Evolutionary conservation across 1,140 invertebrate species (phyloP), one percentile per base, ranked within the genome.

Genomic region (Meteorus sp.): DNA sequence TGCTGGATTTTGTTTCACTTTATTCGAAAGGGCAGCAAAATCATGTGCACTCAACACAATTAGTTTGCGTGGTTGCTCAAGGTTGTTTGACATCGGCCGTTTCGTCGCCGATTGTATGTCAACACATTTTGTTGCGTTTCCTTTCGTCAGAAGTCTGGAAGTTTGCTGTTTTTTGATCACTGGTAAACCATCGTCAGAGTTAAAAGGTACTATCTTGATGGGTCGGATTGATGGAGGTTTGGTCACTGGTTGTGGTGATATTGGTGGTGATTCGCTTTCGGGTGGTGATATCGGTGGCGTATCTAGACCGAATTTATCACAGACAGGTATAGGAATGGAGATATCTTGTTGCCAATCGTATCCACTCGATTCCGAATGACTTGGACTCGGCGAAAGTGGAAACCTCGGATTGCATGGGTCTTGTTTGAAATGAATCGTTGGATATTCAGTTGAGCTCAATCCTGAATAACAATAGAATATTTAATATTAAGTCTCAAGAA

Each of bases 41-140:
- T 84, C 80, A 62, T 80, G 72, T 0, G 79, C 65, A 29, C 76
- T 81, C 2, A 84, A 59, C 11, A 83, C 73, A 35, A 83, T 79
- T n/a, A 80, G 78, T 62, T 80, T 81, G 19, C 62, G 59, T 17
- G 67, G 53, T 19, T 68, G 65, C 17, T 67, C 83, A 84, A 65
- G 35, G 65, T 68, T 53, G 23, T 33, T 23, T 27, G 45, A n/a
- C 3, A 27, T n/a, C 7, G 45, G 23, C 1, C 20, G 23, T 13
- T 22, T 56, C 43, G 61, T 35, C 45, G 62, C 66, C 35, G 69
- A 60, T 52, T 72, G 66, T 22, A 75, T 61, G 20, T 65, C 61
- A 53, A 74, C 22, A 2, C 65, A 66, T 47, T 75, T 76, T 17
- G 62, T 50, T n/a, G 62, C 43, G 56, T 69, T 65, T 35, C 23